Conservation (phyloP, 2,797 vertebrate genomes). For the Gymnoscopelus microlampas region DNA sequence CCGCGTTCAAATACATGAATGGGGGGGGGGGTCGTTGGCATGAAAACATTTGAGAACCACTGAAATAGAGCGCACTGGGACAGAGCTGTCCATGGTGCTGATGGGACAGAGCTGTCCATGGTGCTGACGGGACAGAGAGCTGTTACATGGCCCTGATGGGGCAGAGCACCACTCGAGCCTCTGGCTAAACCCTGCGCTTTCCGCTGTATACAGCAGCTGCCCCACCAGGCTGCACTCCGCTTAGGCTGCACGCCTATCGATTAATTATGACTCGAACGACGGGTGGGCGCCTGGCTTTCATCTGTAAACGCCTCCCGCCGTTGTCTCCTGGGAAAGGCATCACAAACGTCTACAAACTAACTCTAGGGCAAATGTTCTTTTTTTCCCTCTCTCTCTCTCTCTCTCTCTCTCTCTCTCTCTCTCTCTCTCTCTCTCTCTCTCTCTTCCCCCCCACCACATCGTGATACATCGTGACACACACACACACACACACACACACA, state of each 20-base stretch:
- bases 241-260: constrained; percentile 55
- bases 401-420: too few relatives aligned
- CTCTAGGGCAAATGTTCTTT: too few relatives aligned
- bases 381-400: background rate
- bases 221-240: constrained; percentile 27
- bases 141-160: constrained; percentile 33
- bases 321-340: constrained; percentile 45
- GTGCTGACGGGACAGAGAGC: constrained; percentile 5
- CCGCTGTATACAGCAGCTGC: constrained; percentile 15
- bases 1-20: too few relatives aligned
- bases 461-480: background rate
- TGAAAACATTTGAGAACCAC: too few relatives aligned
- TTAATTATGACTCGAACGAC: constrained; percentile 62
- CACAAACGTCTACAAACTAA: constrained; percentile 46
- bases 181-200: constrained; percentile 4
- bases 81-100: too few relatives aligned
- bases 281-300: constrained; percentile 52
- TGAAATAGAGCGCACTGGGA: too few relatives aligned
- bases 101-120: constrained; percentile 43
- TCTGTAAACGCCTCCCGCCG: constrained; percentile 39
- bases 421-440: background rate
- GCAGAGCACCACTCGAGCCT: background rate
- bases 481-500: background rate
- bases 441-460: background rate
- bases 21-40: too few relatives aligned